Percentiles rank a stretch among this genome's conserved stretches.
Evolutionary conservation across 2,113 vertebrate species (phyloP).

Genomic region (Ochotona princeps): DNA sequence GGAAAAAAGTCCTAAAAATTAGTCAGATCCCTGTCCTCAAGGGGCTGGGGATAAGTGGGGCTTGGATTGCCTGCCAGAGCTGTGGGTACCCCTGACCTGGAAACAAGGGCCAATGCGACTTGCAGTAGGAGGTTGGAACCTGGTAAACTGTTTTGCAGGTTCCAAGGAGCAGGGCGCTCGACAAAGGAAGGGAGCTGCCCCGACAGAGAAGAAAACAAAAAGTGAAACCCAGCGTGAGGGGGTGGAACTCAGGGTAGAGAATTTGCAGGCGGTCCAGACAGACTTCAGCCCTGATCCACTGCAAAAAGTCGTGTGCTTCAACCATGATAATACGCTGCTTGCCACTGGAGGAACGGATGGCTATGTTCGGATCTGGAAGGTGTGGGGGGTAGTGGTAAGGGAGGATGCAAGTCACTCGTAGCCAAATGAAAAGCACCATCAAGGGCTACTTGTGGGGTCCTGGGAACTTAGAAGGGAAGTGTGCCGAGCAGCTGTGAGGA

Average conservation of each 20-base stretch:
- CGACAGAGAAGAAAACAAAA: constrained; percentile 60
- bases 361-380: constrained; percentile 94
- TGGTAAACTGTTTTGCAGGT: constrained; percentile 71
- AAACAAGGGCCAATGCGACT: neutral
- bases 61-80: neutral
- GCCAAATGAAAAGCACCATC: neutral
- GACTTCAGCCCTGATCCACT: constrained; percentile 92
- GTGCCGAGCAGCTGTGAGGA: too few species aligned
- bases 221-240: constrained; percentile 81
- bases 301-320: constrained; percentile 95
- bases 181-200: constrained; percentile 71
- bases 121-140: neutral
- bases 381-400: constrained; percentile 56
- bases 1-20: neutral
- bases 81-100: neutral
- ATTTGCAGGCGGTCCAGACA: constrained; percentile 89
- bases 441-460: too few species aligned
- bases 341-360: constrained; percentile 94
- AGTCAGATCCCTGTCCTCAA: neutral
- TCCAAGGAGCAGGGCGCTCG: constrained; percentile 79
- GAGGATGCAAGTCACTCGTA: neutral
- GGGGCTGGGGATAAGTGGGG: neutral
- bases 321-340: constrained; percentile 88
- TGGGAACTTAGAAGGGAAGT: too few species aligned
- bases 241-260: constrained; percentile 85